Evolutionary conservation across 2,113 vertebrate genomes (phyloP), one percentile per base, ranked within the genome.

Genomic region (Eurystomus gularis): DNA sequence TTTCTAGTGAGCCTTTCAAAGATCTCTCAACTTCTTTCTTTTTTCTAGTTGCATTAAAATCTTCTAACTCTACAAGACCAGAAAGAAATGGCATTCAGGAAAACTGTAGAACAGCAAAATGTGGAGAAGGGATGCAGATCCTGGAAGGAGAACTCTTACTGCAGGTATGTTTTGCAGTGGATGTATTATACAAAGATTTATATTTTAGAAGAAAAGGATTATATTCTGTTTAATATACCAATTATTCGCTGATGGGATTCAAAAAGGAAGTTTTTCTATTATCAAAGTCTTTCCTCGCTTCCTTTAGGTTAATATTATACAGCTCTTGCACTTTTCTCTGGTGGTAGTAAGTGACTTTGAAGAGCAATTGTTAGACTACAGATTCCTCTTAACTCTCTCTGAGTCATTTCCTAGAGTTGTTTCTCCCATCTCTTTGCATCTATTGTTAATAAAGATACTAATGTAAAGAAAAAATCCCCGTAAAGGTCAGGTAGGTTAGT

Each of bases 101-200:
- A 71, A 94, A 86, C 55, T 85, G 82, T 49, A 92, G 88, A 95
- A 64, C 83, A 65, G 33, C 66, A 57, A 96, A 97, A 39, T 48
- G 55, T 29, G 94, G 95, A 86, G 97, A 98, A 39, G 94, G 91
- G 16, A 89, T 98, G 84, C 92, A 94, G 40, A 95, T 98, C 40
- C 82, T 97, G 64, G 98, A 99, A 97, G 98, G 98, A 94, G 98
- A 99, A 79, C 97, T 98, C 49, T 92, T 99, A 60, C 79, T 99
- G 72, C 98, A 99, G 98, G 98, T 99, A 94, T 86, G 46, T 72
- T 88, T 87, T 77, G 31, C 37, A 31, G 17, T 33, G 70, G 19
- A 18, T 33, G 11, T 62, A 28, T 54, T 55, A 15, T 21, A 26
- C 8, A 26, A 51, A 44, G 8, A 68, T 68, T 62, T 64, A 62